phyloP scores from a whole-genome alignment of 2,113 vertebrate species.

The Limanda limanda region DNA sequence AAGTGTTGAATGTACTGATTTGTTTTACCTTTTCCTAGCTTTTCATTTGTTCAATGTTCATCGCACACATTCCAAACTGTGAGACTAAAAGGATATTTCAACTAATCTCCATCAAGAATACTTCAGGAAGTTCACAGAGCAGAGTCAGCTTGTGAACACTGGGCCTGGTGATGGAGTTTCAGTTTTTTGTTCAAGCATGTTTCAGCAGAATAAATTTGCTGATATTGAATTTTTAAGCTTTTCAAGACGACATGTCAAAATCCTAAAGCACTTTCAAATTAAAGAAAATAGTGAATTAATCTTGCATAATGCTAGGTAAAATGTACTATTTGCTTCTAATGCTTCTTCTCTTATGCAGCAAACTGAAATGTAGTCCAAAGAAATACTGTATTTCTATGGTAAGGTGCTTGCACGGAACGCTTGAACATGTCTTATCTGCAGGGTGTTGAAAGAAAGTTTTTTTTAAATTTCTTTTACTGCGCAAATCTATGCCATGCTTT shows the following conservation, averaged over 20 bases:
- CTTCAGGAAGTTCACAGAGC: constrained; percentile 2
- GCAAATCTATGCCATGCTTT: constrained; percentile 10
- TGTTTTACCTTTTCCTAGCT: not conserved
- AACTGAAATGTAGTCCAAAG: not conserved
- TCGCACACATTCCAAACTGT: not conserved
- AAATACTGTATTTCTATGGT: constrained; percentile 1
- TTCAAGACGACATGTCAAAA: constrained; percentile 8
- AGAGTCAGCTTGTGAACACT: not conserved
- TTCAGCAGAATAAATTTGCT: constrained; percentile 15
- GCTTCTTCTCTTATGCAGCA: not conserved
- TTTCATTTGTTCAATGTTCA: not conserved
- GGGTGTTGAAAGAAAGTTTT: constrained; percentile 7
- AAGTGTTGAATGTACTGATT: not conserved
- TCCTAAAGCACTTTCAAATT: not conserved
- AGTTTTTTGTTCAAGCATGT: constrained; percentile 1
- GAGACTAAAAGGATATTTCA: not conserved
- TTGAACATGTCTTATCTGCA: constrained; percentile 16
- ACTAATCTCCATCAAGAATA: not conserved
- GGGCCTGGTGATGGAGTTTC: not conserved
- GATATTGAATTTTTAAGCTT: constrained; percentile 6
- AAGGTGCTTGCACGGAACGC: not conserved
- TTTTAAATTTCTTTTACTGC: not conserved
- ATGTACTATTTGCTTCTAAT: not conserved
- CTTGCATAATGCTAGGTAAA: not conserved
- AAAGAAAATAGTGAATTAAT: not conserved